phyloP scores from a whole-genome alignment of 2,888 invertebrate species.

The Hesperia comma region DNA sequence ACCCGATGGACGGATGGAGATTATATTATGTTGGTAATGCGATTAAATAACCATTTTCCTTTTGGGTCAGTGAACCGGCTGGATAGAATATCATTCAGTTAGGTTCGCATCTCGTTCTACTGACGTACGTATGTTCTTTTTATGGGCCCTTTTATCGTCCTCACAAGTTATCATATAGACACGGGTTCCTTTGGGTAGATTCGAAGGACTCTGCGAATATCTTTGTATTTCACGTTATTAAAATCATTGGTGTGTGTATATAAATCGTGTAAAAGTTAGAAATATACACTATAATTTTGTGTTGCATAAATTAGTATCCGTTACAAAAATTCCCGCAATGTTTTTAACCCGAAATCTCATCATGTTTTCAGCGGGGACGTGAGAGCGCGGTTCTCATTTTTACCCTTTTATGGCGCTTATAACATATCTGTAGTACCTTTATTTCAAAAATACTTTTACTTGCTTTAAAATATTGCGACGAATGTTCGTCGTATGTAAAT shows the following conservation, averaged over 20 bases:
- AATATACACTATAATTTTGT: not conserved
- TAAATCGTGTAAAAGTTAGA: not conserved
- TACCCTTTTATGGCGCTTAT: not conserved
- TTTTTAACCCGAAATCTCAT: not conserved
- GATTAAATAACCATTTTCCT: conserved; percentile 26
- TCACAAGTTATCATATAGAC: not conserved
- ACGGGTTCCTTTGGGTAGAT: no score
- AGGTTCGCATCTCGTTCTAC: not conserved
- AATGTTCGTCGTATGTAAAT: no score
- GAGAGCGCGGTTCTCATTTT: not conserved
- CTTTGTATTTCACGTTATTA: no score
- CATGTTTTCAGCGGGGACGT: not conserved
- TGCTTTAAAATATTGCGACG: no score
- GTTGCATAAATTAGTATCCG: not conserved
- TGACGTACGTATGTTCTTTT: not conserved
- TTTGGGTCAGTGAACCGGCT: conserved; percentile 11
- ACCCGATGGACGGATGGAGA: conserved; percentile 18
- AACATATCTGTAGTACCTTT: not conserved
- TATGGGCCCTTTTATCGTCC: not conserved
- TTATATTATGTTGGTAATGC: conserved; percentile 20
- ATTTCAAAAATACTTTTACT: not conserved
- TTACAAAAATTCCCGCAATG: not conserved
- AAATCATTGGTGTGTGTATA: no score
- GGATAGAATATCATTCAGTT: conserved; percentile 2
- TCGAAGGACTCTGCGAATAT: no score